Base-by-base conservation (phyloP, 2,113 vertebrate species). In the Pterophyllum scalare region DNA sequence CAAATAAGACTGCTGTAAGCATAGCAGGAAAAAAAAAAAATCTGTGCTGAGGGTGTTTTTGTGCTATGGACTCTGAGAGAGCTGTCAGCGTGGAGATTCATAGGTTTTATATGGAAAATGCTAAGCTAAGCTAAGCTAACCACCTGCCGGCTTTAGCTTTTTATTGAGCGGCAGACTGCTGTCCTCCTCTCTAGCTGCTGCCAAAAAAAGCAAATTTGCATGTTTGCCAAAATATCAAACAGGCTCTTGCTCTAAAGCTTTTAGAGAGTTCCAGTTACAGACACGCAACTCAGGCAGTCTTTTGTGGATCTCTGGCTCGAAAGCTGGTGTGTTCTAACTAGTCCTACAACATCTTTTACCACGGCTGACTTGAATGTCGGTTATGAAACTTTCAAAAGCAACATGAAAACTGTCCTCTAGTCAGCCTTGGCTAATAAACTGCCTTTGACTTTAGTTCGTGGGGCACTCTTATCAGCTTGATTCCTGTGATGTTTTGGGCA, bases 331-430 rank as follows among this genome's bases (percentile, higher is more conserved):
- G 10, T 81, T 79, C 79, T 75, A 85, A 74, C 54, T n/a, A 46
- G 67, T 86, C 78, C 58, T 75, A 59, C 77, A 78, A 43, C 60
- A 60, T 87, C 33, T 40, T 84, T 77, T 17, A 79, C 85, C 75
- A 38, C 75, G 43, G 80, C 43, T 26, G 62, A 49, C n/a, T 62
- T n/a, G 78, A 59, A 59, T 70, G 81, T 67, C 20, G 3, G 8
- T 54, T 6, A 75, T 83, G 31, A 91, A 93, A 89, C 40, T 87
- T 91, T 88, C 19, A 87, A 58, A 17, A 82, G 85, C 52, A 79
- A 74, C 82, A 80, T 61, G 59, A 76, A 77, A 82, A 84, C 59
- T 61, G 83, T 72, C 67, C 46, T 54, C 46, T n/a, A 54, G 67
- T n/a, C 67, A 33, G 67, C 84, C 87, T 79, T 15, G 0, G 79